phyloP scores from a whole-genome alignment of 2,797 vertebrate species.

The Moxostoma hubbsi region DNA sequence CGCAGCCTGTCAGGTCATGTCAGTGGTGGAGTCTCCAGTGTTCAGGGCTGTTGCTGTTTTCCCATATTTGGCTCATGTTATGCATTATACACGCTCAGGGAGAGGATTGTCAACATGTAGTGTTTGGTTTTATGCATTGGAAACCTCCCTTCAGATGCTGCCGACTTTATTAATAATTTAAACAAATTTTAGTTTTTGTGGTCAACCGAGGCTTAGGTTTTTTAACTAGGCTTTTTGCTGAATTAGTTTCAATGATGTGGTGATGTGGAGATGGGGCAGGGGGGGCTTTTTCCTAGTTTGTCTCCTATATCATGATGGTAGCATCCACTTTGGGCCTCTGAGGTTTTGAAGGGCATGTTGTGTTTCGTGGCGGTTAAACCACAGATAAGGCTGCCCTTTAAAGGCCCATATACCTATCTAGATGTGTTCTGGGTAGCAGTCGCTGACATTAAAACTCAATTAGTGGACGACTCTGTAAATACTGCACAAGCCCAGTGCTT shows the following conservation, averaged over 20 bases:
- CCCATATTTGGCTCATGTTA: constrained; percentile 39
- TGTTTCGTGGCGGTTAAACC: constrained; percentile 61
- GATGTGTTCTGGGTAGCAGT: constrained; percentile 64
- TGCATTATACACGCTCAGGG: constrained; percentile 38
- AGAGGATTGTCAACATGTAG: constrained; percentile 32
- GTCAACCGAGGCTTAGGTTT: constrained; percentile 3
- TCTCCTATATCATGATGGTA: constrained; percentile 62
- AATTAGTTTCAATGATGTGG: constrained; percentile 7
- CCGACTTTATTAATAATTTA: constrained; percentile 46
- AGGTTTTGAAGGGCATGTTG: constrained; percentile 67
- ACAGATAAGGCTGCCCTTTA: constrained; percentile 67
- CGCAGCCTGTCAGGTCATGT: constrained; percentile 40
- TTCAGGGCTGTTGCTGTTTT: constrained; percentile 35
- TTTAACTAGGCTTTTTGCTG: constrained; percentile 29
- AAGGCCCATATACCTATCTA: constrained; percentile 67
- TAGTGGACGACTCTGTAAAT: constrained; percentile 73
- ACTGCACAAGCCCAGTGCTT: constrained; percentile 68
- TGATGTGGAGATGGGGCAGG: background rate
- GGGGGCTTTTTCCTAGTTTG: constrained; percentile 22
- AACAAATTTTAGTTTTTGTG: constrained; percentile 21
- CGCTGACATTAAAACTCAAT: constrained; percentile 76
- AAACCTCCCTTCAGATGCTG: constrained; percentile 26
- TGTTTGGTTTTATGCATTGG: constrained; percentile 37
- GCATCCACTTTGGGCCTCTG: constrained; percentile 51
- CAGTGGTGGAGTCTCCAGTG: constrained; percentile 22